Conservation (phyloP, 2,113 vertebrate species). For the Melospiza melodia region DNA sequence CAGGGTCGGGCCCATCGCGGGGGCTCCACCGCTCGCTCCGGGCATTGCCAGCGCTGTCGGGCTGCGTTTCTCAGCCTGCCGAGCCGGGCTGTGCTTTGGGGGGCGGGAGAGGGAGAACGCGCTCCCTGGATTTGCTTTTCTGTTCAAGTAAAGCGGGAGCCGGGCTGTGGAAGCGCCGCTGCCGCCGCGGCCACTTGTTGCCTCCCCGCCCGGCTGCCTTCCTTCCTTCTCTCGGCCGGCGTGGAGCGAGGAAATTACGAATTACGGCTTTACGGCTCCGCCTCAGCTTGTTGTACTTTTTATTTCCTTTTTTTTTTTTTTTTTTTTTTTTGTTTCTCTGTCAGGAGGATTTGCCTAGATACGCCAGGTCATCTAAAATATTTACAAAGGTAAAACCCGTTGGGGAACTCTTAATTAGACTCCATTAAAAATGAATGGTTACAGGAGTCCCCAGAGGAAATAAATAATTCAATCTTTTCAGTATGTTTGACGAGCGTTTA, state of each 20-base stretch:
- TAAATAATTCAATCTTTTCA: constrained; percentile 10
- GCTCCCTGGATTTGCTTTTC: background rate
- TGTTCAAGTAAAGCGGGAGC: fast-evolving
- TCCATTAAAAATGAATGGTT: constrained; percentile 48
- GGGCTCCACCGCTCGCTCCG: background rate
- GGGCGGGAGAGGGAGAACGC: fast-evolving
- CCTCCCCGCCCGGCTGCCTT: background rate
- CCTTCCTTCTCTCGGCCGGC: background rate
- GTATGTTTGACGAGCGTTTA: background rate
- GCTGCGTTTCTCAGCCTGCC: background rate
- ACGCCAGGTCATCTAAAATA: background rate
- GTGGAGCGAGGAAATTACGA: no score
- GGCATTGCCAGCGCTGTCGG: background rate
- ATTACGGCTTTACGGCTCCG: background rate
- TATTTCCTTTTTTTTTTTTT: background rate
- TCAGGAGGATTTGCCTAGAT: background rate
- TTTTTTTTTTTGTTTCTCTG: fast-evolving
- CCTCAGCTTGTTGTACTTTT: background rate
- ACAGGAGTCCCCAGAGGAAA: constrained; percentile 12
- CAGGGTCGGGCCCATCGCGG: background rate
- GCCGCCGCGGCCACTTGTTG: constrained; percentile 42
- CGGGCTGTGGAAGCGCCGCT: no score
- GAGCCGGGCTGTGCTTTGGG: fast-evolving
- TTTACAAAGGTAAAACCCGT: constrained; percentile 5
- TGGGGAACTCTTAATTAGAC: constrained; percentile 20